Evolutionary conservation across 2,888 invertebrate genomes (phyloP), one percentile per base, ranked within the genome.

Genomic region (Tenthredo distinguenda): DNA sequence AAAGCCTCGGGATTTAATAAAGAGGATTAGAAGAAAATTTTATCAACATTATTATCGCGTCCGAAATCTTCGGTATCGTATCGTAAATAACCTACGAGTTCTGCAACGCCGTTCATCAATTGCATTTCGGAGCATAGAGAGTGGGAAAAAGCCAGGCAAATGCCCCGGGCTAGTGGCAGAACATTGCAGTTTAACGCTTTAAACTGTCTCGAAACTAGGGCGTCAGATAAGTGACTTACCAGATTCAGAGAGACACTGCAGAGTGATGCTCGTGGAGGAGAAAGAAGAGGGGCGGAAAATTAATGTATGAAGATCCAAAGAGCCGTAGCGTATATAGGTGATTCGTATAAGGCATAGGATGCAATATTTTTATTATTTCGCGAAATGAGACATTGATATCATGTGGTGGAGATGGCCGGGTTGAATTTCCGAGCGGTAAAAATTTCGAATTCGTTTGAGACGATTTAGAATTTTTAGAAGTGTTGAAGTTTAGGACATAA

Each of bases 121-220:
- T 62, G 26, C 62, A 62, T 62, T 62, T 62, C 62, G 26, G 62
- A 62, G 68, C 34, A 68, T 15, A 31, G 5, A 31, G 15, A 18
- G 26, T 68, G 62, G 62, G 12, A 5, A 68, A 34, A 68, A 34
- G 68, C 34, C 12, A 68, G 15, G 68, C 68, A 68, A 68, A 68
- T 68, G 68, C 68, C 68, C 7, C 18, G 68, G 26, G 68, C 68
- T 26, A 34, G 26, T 68, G 68, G 68, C 68, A 68, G 34, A 68
- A 68, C 68, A 68, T 68, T 68, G 68, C 68, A 68, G 34, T 68
- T 68, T 34, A 68, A 68, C 68, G 68, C 68, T 34, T 68, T 68
- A 68, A 68, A 68, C 68, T 68, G 34, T 68, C 68, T 68, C 68
- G 68, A 34, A 68, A 68, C 68, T 68, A 18, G 68, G 68, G 68